Evolutionary conservation across 2,113 vertebrate species (phyloP), one percentile per base, ranked within the genome.

Genomic region (Siniperca knerii): DNA sequence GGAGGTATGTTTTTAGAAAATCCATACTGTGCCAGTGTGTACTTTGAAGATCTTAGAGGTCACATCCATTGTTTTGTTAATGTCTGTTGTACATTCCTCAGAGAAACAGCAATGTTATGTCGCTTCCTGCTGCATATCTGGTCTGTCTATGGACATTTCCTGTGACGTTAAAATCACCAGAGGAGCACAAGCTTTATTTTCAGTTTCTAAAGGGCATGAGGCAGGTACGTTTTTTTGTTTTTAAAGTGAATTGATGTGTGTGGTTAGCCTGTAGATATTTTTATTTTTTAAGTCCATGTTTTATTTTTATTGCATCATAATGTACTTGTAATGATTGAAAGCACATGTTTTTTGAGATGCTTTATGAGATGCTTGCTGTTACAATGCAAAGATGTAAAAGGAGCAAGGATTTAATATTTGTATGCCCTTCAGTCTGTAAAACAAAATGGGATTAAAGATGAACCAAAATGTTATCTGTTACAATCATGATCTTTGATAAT

Each of bases 361-460:
- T 84, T 87, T 72, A 60, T 29, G 48, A 55, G 3, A 90, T 89
- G 87, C 86, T 92, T 91, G 89, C 92, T 90, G 89, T 89, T 93
- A 84, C 89, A 89, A 90, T 86, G 90, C 90, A 85, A 81, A 71
- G 25, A 75, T 76, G 4, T 69, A 71, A 81, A 83, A 46, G 4
- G 21, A 42, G 50, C 52, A 66, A 70, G 9, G 8, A 76, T 84
- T 73, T 48, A 13, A 2, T 78, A 57, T 79, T 29, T 85, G 25
- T 21, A 69, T 55, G 68, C 13, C 25, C 12, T 62, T 75, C 2
- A 48, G n/a, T 68, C 5, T 87, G 62, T 82, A n/a, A 66, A 74
- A 77, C 29, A 42, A 79, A 89, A 80, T 78, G 21, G 13, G 70
- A 87, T 88, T 82, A 88, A 82, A 88, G 25, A 86, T 79, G 9